Base-by-base conservation (phyloP, 2,113 vertebrate species). In the Protobothrops flavoviridis region DNA sequence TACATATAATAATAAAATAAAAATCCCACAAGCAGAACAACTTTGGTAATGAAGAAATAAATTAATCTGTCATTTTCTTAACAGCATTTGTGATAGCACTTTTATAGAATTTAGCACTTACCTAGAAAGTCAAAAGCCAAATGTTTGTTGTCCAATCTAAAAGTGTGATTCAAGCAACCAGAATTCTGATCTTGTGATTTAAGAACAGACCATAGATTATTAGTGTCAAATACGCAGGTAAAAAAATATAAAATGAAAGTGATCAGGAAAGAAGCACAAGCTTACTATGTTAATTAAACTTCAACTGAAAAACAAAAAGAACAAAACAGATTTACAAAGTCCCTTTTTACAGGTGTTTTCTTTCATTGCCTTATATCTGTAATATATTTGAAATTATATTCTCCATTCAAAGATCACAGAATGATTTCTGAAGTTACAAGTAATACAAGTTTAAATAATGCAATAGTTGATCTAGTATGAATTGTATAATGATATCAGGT, bases 1-100 rank as follows among this genome's bases (percentile, higher is more conserved):
- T 26, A 61, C 13, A 24, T 87, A 39, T 12, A 81, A 91, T 52
- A 96, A 92, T 91, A 56, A 90, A 4, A 1, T 48, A 94, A 85
- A 23, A 92, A 11, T 92, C 92, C 86, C 88, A 52, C 26, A n/a
- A 24, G 5, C 69, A 39, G n/a, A 24, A 21, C 5, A 90, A 90
- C 94, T 48, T 1, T 64, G 57, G 93, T 90, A 74, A 87, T 87
- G 0, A 89, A 91, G 1, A 2, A 29, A 43, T 53, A 45, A 81
- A 81, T 81, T 81, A 81, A 12, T 85, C 5, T 61, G 48, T 93
- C 59, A 33, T 61, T 61, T 50, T 50, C 3, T 20, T 61, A 50
- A 87, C 13, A 20, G 20, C 29, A 61, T 52, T 64, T 52, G 45
- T 48, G 29, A 5, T 23, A 91, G 15, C 61, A 7, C 10, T 33